phyloP scores from a whole-genome alignment of 2,113 vertebrate genomes.

The Elephantulus edwardii region DNA sequence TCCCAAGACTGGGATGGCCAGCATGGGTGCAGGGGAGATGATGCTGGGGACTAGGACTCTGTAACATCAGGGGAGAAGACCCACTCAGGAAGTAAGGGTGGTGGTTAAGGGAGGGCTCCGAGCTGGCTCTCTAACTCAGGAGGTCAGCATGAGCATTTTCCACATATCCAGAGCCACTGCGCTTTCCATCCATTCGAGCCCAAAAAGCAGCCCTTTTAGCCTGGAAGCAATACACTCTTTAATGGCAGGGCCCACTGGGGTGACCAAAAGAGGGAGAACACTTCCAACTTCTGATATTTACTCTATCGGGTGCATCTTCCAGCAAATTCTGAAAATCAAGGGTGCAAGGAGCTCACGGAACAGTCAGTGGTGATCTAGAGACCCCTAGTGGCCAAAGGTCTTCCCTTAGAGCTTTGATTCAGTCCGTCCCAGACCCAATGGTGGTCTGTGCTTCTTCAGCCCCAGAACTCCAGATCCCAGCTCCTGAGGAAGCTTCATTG shows the following conservation, averaged over 20 bases:
- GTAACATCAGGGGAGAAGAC: background rate
- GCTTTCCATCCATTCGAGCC: background rate
- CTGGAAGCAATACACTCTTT: background rate
- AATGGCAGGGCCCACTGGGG: background rate
- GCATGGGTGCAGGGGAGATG: background rate
- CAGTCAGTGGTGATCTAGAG: slow-evolving; percentile 35
- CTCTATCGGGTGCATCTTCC: slow-evolving; percentile 58
- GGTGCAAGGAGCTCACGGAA: background rate
- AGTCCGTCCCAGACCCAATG: background rate
- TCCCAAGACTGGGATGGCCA: slow-evolving; percentile 35
- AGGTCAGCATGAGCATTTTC: background rate
- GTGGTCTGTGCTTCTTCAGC: background rate
- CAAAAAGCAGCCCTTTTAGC: background rate
- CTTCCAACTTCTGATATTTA: slow-evolving; percentile 18
- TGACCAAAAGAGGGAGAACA: background rate
- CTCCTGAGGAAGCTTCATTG: background rate
- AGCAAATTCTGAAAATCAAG: slow-evolving; percentile 49
- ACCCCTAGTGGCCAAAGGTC: slow-evolving; percentile 69
- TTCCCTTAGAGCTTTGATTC: background rate
- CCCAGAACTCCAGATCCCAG: background rate
- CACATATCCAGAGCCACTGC: background rate
- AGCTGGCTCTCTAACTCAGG: background rate
- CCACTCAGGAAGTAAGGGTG: background rate
- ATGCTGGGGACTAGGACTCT: background rate
- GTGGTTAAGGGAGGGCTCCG: background rate